A percentile compares a stretch with the other conserved stretches of the same genome.
These are phyloP conservation scores for Zaprionus taronus DNA, from an alignment of 1,140 invertebrate species.

Conservation along the genomic window DNA sequence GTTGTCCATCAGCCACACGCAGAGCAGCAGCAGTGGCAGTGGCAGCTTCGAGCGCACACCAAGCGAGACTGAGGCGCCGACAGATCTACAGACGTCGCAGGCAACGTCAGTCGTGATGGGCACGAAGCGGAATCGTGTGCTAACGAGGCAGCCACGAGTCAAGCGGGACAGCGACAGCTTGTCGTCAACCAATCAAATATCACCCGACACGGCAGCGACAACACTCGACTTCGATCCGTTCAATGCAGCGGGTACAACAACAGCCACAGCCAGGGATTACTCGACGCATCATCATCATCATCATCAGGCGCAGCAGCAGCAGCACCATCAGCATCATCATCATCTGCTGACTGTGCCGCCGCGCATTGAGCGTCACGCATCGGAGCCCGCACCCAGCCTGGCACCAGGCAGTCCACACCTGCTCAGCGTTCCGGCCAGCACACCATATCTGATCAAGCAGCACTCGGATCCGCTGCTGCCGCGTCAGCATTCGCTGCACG, in stretches of 20 bases:
- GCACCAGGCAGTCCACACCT: conserved; percentile 85
- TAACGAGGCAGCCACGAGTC: conserved; percentile 88
- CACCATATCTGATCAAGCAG: conserved; percentile 87
- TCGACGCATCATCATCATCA: conserved; percentile 70
- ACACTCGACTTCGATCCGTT: conserved; percentile 85
- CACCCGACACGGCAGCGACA: conserved; percentile 84
- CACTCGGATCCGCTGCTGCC: conserved; percentile 88
- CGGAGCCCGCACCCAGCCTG: conserved; percentile 85
- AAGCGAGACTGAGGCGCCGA: conserved; percentile 46
- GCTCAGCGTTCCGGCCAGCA: conserved; percentile 86
- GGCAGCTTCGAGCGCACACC: conserved; percentile 69
- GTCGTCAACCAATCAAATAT: conserved; percentile 84
- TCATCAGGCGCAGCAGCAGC: conserved; percentile 21
- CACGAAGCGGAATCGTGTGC: conserved; percentile 86
- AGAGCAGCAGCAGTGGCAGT: conserved; percentile 48
- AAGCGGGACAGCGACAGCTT: conserved; percentile 87
- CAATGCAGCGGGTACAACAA: conserved; percentile 71
- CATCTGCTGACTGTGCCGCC: conserved; percentile 84
- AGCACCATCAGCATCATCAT: conserved; percentile 61
- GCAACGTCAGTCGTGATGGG: conserved; percentile 81
- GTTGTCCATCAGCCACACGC: conserved; percentile 56
- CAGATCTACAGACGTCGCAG: conserved; percentile 50
- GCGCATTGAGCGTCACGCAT: conserved; percentile 87
- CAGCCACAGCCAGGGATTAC: conserved; percentile 63
- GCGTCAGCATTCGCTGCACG: conserved; percentile 85